These are phyloP conservation scores for Galeopsomyia nigrocyanea DNA, from an alignment of 2,888 invertebrate species.

Conservation along the genomic window DNA sequence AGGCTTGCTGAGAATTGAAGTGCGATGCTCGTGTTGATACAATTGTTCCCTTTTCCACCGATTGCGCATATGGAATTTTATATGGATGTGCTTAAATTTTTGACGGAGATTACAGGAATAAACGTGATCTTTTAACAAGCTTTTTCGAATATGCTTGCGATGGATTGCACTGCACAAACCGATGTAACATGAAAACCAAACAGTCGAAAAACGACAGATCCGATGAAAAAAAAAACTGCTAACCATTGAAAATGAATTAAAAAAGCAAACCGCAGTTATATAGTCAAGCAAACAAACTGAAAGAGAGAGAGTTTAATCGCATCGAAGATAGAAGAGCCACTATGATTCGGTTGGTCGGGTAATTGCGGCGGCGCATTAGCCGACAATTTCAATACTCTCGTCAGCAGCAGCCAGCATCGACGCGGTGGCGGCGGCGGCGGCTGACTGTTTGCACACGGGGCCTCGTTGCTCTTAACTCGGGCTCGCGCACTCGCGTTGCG, in stretches of 20 bases:
- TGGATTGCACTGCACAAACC: too few species aligned
- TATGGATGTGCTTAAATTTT: too few species aligned
- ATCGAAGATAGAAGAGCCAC: neutral
- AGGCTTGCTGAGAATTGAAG: too few species aligned
- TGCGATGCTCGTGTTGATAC: too few species aligned
- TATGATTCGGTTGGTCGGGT: slow-evolving; percentile 22
- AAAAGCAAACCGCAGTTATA: neutral
- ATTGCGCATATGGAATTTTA: too few species aligned
- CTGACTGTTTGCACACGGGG: slow-evolving; percentile 40
- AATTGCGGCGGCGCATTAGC: slow-evolving; percentile 45
- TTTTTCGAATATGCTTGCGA: too few species aligned
- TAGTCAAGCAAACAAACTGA: neutral
- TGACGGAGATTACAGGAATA: too few species aligned
- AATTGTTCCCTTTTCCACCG: too few species aligned
- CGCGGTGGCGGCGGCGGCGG: slow-evolving; percentile 18
- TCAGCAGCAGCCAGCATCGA: slow-evolving; percentile 33
- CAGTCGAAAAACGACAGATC: too few species aligned
- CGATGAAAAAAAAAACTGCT: too few species aligned
- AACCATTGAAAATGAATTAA: neutral
- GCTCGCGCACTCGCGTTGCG: slow-evolving; percentile 52
- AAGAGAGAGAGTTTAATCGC: slow-evolving; percentile 11
- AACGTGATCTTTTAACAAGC: too few species aligned
- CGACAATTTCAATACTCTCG: slow-evolving; percentile 40
- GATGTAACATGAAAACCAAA: too few species aligned
- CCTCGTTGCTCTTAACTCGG: slow-evolving; percentile 63